phyloP scores from a whole-genome alignment of 2,888 invertebrate species.

The Polia nebulosa region DNA sequence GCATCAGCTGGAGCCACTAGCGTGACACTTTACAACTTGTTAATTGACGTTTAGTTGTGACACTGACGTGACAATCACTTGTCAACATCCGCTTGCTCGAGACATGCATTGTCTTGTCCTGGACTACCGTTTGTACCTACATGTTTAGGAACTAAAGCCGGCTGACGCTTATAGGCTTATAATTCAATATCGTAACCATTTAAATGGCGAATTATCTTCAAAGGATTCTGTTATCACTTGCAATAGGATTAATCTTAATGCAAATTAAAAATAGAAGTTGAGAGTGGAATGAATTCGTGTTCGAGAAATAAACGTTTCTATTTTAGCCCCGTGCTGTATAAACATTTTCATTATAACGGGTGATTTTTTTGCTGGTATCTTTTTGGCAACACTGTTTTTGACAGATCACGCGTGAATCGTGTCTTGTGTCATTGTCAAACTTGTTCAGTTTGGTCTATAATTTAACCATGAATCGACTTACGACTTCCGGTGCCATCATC shows the following conservation, averaged over 20 bases:
- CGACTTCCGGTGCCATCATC: too few relatives aligned
- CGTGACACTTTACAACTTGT: background rate
- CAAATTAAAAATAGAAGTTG: constrained; percentile 5
- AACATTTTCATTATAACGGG: too few relatives aligned
- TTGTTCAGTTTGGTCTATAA: too few relatives aligned
- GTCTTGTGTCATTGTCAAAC: too few relatives aligned
- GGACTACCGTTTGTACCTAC: background rate
- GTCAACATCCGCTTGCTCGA: background rate
- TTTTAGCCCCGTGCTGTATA: background rate
- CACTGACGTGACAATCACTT: background rate
- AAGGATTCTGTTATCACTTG: constrained; percentile 18
- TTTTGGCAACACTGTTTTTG: too few relatives aligned
- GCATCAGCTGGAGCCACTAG: background rate
- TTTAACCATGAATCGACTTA: too few relatives aligned
- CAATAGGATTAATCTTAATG: constrained; percentile 21
- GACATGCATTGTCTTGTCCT: background rate
- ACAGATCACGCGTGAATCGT: too few relatives aligned
- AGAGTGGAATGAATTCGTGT: background rate
- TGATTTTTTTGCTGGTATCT: too few relatives aligned
- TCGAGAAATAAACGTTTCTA: background rate
- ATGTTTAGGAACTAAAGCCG: background rate
- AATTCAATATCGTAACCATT: constrained; percentile 2
- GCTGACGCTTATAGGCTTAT: background rate
- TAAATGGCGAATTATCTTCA: constrained; percentile 20
- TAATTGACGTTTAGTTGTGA: constrained; percentile 10